Percentiles rank a stretch among this genome's conserved stretches.
Evolutionary conservation across 1,140 invertebrate species (phyloP).

Genomic region (Nephila pilipes): DNA sequence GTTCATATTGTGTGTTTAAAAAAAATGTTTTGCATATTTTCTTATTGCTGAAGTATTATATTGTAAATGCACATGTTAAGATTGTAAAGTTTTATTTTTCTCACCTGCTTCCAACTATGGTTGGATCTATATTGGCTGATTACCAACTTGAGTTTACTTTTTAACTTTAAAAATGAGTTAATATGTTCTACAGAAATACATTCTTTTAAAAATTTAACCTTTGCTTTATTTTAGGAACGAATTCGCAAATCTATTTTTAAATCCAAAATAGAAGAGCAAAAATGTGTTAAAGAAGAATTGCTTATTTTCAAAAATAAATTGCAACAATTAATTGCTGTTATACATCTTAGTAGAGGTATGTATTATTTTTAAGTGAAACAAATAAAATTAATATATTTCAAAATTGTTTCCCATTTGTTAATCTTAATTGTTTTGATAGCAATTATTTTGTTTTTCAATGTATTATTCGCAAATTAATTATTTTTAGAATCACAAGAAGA

Average conservation of each 20-base stretch:
- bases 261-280: conserved; percentile 18
- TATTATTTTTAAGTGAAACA: not conserved
- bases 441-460: too few species aligned
- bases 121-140: too few species aligned
- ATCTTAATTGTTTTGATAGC: too few species aligned
- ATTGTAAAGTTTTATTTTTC: too few species aligned
- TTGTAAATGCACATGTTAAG: too few species aligned
- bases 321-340: not conserved
- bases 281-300: conserved; percentile 30
- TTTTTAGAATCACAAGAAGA: conserved; percentile 33
- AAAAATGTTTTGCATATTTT: too few species aligned
- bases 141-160: not conserved
- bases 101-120: too few species aligned
- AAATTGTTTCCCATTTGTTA: not conserved
- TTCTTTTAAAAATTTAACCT: not conserved
- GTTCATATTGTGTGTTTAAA: too few species aligned
- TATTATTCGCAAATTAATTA: not conserved
- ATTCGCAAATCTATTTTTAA: not conserved
- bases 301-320: conserved; percentile 3
- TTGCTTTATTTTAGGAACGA: conserved; percentile 46
- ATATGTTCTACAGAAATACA: too few species aligned
- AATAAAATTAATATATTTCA: not conserved
- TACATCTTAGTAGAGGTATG: not conserved
- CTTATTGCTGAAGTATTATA: too few species aligned
- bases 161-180: too few species aligned